phyloP scores from a whole-genome alignment of 2,797 vertebrate species.

The Cynodonichthys magdalenae region DNA sequence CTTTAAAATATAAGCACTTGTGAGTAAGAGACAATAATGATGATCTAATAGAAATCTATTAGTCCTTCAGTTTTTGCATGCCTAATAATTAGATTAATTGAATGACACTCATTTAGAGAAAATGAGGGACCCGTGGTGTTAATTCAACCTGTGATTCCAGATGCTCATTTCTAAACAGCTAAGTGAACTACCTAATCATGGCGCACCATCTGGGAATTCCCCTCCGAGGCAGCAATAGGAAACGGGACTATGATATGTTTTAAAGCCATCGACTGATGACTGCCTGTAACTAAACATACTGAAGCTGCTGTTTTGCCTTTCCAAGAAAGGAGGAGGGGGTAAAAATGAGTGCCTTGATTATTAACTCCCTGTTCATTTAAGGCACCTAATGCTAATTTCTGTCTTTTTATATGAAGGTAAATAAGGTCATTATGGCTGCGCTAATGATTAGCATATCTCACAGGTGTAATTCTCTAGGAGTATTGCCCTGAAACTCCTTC shows the following conservation, averaged over 20 bases:
- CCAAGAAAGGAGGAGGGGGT: conserved; percentile 53
- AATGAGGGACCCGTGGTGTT: conserved; percentile 79
- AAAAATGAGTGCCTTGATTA: conserved; percentile 75
- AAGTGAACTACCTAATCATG: conserved; percentile 80
- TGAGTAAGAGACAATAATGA: conserved; percentile 74
- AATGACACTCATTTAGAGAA: conserved; percentile 82
- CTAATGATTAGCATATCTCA: conserved; percentile 84
- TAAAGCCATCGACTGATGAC: conserved; percentile 69
- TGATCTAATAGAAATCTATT: conserved; percentile 79
- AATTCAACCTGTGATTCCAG: conserved; percentile 84
- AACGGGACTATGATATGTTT: conserved; percentile 66
- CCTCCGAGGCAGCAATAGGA: conserved; percentile 73
- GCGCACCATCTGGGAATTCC: conserved; percentile 80
- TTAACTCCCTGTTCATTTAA: conserved; percentile 82
- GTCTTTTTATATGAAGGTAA: conserved; percentile 85
- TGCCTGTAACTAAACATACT: conserved; percentile 63
- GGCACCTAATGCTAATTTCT: conserved; percentile 82
- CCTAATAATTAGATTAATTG: conserved; percentile 84
- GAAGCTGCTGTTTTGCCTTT: conserved; percentile 53
- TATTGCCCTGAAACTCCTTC: conserved; percentile 69
- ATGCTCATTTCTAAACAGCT: conserved; percentile 81
- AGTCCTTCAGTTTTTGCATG: conserved; percentile 76
- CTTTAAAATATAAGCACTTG: conserved; percentile 68
- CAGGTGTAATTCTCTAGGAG: conserved; percentile 83
- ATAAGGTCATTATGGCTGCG: conserved; percentile 84